Evolutionary conservation across 2,888 invertebrate species (phyloP).

Genomic region (Limnephilus marmoratus): DNA sequence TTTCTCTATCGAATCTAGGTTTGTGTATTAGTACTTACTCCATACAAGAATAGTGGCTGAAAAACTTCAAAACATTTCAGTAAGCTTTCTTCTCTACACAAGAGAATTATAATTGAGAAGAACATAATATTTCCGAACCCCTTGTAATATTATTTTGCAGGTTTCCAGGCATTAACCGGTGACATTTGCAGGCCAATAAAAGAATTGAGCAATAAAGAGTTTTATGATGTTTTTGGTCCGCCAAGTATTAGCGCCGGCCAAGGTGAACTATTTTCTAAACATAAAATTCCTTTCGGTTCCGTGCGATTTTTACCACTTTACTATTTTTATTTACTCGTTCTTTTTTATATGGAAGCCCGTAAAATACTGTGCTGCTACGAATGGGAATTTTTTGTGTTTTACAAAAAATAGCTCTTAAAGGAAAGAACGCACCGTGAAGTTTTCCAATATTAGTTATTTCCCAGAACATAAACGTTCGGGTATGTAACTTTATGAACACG

Average conservation of each 20-base stretch:
- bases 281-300: conserved; percentile 17
- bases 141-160: conserved; percentile 28
- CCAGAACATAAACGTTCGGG: background rate
- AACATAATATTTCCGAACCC: background rate
- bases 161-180: conserved; percentile 42
- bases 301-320: background rate
- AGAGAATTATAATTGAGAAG: background rate
- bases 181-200: conserved; percentile 59
- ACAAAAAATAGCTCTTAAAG: background rate
- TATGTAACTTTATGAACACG: too few species aligned
- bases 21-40: too few species aligned
- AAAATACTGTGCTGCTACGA: background rate
- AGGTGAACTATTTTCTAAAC: conserved; percentile 30
- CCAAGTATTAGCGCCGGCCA: conserved; percentile 32
- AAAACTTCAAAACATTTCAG: background rate
- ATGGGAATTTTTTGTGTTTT: background rate
- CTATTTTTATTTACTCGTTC: background rate
- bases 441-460: background rate
- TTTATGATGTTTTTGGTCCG: conserved; percentile 49
- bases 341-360: conserved; percentile 6
- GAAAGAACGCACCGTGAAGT: background rate
- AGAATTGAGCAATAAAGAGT: conserved; percentile 52
- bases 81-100: background rate
- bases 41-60: too few species aligned
- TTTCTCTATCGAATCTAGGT: too few species aligned